Evolutionary conservation across 2,888 invertebrate species (phyloP), one percentile per base, ranked within the genome.

Genomic region (Phengaris alcon): DNA sequence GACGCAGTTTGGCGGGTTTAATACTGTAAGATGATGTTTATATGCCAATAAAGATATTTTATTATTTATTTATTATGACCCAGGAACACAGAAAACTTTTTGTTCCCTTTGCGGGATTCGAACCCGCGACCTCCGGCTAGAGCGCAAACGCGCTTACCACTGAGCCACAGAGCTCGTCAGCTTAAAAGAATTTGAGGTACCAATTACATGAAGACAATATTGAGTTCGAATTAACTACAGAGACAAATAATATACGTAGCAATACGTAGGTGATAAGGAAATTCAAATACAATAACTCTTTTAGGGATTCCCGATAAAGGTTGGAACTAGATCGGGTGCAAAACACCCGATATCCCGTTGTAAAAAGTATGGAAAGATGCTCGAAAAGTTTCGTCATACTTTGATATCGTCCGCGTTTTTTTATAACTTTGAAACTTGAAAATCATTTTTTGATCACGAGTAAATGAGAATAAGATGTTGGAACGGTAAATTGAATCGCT

Each of bases 271-370:
- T 68, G 46, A 68, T 46, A 2, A 13, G 68, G 46, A 46, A 68
- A 68, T 46, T 46, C n/a, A 68, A 68, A 46, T 68, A 68, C 46
- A 10, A 46, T n/a, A 68, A 68, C 46, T 46, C 68, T 68, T 68
- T 68, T 68, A 44, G 68, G 68, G 44, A 46, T 68, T 68, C 68
- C 7, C 68, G 7, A 13, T 13, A 35, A 68, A 68, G 44, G 13
- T 12, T 13, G 44, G 6, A 68, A 44, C 13, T 7, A 46, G 13
- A 68, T 68, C 35, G 7, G 12, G 7, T 35, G 44, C 35, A 13
- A 46, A 68, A 68, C 44, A 59, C 0, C n/a, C 68, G 68, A 68
- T 68, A 68, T 46, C 55, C 6, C 46, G 13, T 46, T 44, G 46
- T n/a, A 13, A 68, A 68, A 46, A 68, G 46, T 7, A n/a, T n/a